Percentiles rank a stretch among this genome's conserved stretches.
Conservation (phyloP, 2,888 invertebrate species). For the Buathra laborator region DNA sequence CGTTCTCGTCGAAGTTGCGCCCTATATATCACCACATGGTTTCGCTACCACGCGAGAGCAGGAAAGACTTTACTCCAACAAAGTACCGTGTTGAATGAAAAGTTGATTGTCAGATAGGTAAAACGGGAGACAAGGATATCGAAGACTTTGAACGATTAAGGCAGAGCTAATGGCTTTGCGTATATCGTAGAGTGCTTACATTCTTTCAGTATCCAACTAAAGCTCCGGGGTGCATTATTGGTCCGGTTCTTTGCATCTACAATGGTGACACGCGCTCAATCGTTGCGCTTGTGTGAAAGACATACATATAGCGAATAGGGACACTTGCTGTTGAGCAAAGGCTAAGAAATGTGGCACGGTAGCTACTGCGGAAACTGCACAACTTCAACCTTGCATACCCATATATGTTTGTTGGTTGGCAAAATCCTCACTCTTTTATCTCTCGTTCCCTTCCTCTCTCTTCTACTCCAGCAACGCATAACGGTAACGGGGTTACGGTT, state of each 20-base stretch:
- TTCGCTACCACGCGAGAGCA: background rate
- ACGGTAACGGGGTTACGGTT: constrained; percentile 61
- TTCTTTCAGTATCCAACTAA: too few relatives aligned
- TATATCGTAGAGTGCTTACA: too few relatives aligned
- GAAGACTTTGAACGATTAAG: too few relatives aligned
- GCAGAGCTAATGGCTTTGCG: too few relatives aligned
- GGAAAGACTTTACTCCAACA: background rate
- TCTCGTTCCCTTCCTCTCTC: background rate
- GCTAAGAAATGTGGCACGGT: background rate
- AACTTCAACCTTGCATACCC: constrained; percentile 1
- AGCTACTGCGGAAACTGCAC: background rate
- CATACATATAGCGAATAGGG: background rate
- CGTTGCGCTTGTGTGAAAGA: background rate
- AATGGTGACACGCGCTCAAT: too few relatives aligned
- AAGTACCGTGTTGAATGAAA: too few relatives aligned
- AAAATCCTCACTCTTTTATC: constrained; percentile 46
- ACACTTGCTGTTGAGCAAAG: background rate
- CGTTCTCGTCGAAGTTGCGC: background rate
- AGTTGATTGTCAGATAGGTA: too few relatives aligned
- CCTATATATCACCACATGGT: background rate
- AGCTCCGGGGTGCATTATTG: too few relatives aligned
- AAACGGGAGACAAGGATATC: too few relatives aligned
- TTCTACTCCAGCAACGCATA: constrained; percentile 13
- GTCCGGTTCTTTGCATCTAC: too few relatives aligned
- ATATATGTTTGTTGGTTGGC: background rate